Evolutionary conservation across 2,797 vertebrate species (phyloP).

Genomic region (Microctenopoma lineatum): DNA sequence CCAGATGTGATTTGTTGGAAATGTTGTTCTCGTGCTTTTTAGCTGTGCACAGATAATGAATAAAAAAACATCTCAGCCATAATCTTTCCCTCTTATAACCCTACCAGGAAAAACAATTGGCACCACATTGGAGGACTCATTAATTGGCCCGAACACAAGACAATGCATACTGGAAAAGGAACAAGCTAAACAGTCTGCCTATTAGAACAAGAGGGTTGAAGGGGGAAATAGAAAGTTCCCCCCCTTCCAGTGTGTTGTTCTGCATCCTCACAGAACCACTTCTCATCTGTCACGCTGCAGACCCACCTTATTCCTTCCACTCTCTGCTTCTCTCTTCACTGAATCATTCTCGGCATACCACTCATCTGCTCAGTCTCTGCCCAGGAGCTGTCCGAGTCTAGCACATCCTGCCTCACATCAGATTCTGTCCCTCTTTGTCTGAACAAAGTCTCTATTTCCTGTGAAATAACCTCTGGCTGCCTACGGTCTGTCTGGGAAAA

Average conservation of each 20-base stretch:
- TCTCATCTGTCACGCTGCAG: constrained; percentile 9
- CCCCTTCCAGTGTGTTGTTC: constrained; percentile 12
- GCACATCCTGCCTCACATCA: constrained; percentile 2
- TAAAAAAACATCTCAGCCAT: constrained; percentile 16
- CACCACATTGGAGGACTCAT: constrained; percentile 28
- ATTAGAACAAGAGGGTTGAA: constrained; percentile 12
- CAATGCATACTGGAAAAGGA: constrained; percentile 2
- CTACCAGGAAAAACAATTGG: constrained; percentile 26
- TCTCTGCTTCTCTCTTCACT: constrained; percentile 15
- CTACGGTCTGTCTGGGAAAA: constrained; percentile 2
- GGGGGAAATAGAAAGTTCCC: not conserved
- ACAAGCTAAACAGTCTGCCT: constrained; percentile 8
- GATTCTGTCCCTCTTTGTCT: not conserved
- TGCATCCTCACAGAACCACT: constrained; percentile 13
- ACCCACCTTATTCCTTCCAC: constrained; percentile 20
- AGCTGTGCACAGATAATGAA: constrained; percentile 17
- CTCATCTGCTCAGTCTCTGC: not conserved
- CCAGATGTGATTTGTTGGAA: constrained; percentile 51
- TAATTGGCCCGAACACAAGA: constrained; percentile 17
- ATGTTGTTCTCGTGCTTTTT: constrained; percentile 23
- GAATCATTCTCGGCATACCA: constrained; percentile 12
- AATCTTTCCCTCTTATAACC: constrained; percentile 31
- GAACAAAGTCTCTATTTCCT: constrained; percentile 24
- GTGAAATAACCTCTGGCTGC: constrained; percentile 40
- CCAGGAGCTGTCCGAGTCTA: not conserved